These are phyloP conservation scores for Oryzias sinensis DNA, from an alignment of 2,797 vertebrate species.

Conservation along the genomic window DNA sequence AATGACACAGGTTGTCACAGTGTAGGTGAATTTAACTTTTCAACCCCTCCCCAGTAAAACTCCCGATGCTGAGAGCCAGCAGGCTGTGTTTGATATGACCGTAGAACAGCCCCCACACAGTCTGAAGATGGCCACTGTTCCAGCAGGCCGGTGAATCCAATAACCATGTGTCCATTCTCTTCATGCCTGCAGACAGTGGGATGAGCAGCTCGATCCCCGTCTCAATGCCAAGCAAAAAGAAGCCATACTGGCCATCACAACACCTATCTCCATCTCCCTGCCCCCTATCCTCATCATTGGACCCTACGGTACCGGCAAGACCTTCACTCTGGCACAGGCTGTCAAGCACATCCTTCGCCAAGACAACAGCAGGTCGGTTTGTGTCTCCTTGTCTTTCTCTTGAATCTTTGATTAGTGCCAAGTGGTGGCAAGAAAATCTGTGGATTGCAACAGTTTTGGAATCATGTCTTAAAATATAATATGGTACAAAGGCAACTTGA, in stretches of 20 bases:
- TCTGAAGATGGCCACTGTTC: too few relatives aligned
- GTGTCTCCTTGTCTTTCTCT: not conserved
- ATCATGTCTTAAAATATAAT: not conserved
- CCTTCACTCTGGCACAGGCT: conserved; percentile 97
- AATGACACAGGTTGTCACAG: too few relatives aligned
- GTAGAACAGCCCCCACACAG: too few relatives aligned
- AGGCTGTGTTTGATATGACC: too few relatives aligned
- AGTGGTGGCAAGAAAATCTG: too few relatives aligned
- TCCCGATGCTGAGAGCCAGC: too few relatives aligned
- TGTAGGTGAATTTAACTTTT: too few relatives aligned
- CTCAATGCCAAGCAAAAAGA: conserved; percentile 99
- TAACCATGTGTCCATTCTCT: conserved; percentile 2
- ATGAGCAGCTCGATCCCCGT: conserved; percentile 97
- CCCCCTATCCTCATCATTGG: conserved; percentile 98
- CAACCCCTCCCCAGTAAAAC: too few relatives aligned
- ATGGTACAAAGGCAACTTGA: too few relatives aligned
- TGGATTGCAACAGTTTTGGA: not conserved
- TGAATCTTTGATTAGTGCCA: not conserved
- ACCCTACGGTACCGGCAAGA: conserved; percentile 98
- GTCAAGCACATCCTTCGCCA: conserved; percentile 98
- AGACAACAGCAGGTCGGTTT: conserved; percentile 88
- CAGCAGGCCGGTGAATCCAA: not conserved
- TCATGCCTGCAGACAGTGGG: conserved; percentile 88
- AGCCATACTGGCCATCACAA: conserved; percentile 97
- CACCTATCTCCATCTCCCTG: conserved; percentile 87